phyloP scores from a whole-genome alignment of 2,113 vertebrate genomes.

The Carlito syrichta region DNA sequence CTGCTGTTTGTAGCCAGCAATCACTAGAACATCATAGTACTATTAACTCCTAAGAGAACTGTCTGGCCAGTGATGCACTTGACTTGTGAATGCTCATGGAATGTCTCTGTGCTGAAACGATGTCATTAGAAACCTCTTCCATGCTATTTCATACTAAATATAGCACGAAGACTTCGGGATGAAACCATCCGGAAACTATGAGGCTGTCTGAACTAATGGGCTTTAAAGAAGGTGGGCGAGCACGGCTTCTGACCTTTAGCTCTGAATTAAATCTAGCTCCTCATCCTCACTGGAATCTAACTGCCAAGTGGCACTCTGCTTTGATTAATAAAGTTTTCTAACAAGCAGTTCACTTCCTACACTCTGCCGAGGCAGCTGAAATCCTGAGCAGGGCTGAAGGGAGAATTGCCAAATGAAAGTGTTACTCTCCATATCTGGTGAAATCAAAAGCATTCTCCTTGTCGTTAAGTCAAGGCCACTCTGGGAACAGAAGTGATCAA shows the following conservation, averaged over 20 bases:
- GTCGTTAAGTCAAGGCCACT: conserved; percentile 16
- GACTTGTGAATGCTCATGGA: conserved; percentile 58
- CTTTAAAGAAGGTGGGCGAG: conserved; percentile 23
- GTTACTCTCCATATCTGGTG: background rate
- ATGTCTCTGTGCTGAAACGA: background rate
- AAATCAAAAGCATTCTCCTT: conserved; percentile 24
- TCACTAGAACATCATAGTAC: background rate
- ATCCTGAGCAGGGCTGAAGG: conserved; percentile 22
- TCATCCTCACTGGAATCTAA: conserved; percentile 61
- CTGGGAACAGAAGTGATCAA: background rate
- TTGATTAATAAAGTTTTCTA: conserved; percentile 72
- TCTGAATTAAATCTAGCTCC: conserved; percentile 65
- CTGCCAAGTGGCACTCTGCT: conserved; percentile 65
- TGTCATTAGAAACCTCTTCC: conserved; percentile 60
- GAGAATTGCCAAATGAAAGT: conserved; percentile 45
- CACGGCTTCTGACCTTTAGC: conserved; percentile 49
- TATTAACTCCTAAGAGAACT: conserved; percentile 13
- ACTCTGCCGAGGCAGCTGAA: conserved; percentile 43
- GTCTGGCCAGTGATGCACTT: conserved; percentile 41
- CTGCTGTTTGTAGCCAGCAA: background rate
- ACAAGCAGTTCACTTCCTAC: conserved; percentile 57
- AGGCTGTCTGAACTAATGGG: background rate
- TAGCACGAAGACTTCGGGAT: conserved; percentile 4
- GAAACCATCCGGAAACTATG: conserved; percentile 59
- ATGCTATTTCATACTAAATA: conserved; percentile 65